Conservation (phyloP, 2,888 invertebrate genomes). For the Flexamia atlantica region DNA sequence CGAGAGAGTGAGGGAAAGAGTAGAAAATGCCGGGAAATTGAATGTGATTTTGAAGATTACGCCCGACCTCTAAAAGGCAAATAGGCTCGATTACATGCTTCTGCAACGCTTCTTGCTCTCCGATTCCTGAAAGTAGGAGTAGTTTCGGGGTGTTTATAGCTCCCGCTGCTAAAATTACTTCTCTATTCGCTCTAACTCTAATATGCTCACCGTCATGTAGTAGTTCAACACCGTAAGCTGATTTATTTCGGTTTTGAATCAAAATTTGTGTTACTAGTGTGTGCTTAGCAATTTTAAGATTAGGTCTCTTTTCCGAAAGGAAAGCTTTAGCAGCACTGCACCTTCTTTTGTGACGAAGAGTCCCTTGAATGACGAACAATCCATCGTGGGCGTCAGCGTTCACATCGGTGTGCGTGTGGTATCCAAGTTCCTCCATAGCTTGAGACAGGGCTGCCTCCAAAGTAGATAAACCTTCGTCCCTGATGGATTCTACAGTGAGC, state of each 20-base stretch:
- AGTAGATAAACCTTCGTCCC: slow-evolving; percentile 35
- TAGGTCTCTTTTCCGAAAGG: slow-evolving; percentile 29
- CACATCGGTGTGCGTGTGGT: slow-evolving; percentile 53
- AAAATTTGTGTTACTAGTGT: slow-evolving; percentile 38
- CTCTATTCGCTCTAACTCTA: slow-evolving; percentile 41
- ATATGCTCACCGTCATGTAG: slow-evolving; percentile 19
- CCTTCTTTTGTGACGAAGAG: slow-evolving; percentile 47
- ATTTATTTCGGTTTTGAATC: slow-evolving; percentile 47
- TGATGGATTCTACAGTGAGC: slow-evolving; percentile 48
- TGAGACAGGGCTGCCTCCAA: slow-evolving; percentile 22
- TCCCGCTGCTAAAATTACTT: slow-evolving; percentile 47
- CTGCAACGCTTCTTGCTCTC: slow-evolving; percentile 47
- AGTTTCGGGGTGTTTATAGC: slow-evolving; percentile 52
- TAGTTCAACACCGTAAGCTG: slow-evolving; percentile 41
- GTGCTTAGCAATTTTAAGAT: slow-evolving; percentile 42
- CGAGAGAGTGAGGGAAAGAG: slow-evolving; percentile 15
- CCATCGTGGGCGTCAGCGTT: slow-evolving; percentile 52
- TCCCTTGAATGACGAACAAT: slow-evolving; percentile 44
- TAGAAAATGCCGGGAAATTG: slow-evolving; percentile 45
- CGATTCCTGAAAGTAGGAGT: slow-evolving; percentile 48
- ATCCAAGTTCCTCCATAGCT: slow-evolving; percentile 29
- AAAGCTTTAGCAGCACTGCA: slow-evolving; percentile 55
- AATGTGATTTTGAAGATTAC: slow-evolving; percentile 51
- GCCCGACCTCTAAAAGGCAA: slow-evolving; percentile 40
- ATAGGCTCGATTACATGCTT: slow-evolving; percentile 50